Percentiles rank a stretch among this genome's conserved stretches.
Evolutionary conservation across 2,113 vertebrate genomes (phyloP).

Genomic region (Petromus typicus): DNA sequence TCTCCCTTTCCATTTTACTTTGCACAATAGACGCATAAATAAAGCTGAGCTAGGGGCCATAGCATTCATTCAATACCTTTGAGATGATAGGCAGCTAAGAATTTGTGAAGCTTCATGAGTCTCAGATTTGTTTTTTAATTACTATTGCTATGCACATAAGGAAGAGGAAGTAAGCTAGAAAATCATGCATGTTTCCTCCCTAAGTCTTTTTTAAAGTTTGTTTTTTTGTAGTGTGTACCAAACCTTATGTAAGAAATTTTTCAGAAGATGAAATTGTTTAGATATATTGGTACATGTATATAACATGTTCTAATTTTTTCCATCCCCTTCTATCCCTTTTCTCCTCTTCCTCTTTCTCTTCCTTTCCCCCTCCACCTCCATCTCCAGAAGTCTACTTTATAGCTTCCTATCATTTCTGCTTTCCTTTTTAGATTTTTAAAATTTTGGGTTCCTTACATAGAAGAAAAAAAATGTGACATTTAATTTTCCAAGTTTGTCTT

Average conservation of each 20-base stretch:
- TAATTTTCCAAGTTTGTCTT: neutral
- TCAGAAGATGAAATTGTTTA: neutral
- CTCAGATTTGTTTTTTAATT: conserved; percentile 11
- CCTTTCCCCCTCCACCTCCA: neutral
- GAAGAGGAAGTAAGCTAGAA: conserved; percentile 37
- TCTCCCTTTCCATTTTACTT: neutral
- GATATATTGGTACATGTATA: neutral
- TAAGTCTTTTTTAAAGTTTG: conserved; percentile 38
- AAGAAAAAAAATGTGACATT: neutral
- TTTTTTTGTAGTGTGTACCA: neutral
- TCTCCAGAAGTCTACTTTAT: neutral
- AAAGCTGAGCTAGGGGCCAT: neutral
- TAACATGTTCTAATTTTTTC: neutral
- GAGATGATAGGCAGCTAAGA: neutral
- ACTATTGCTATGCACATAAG: conserved; percentile 53
- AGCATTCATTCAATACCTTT: neutral
- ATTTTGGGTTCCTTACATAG: neutral
- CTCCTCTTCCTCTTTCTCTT: neutral
- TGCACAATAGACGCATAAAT: neutral
- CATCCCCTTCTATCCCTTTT: neutral
- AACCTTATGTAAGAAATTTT: conserved; percentile 13
- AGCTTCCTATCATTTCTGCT: neutral
- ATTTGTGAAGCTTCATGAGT: neutral
- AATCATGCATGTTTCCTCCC: neutral
- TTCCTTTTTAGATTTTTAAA: too few relatives aligned